These are phyloP conservation scores for Atherinosoma microstoma DNA, from an alignment of 2,797 vertebrate genomes.

Conservation along the genomic window DNA sequence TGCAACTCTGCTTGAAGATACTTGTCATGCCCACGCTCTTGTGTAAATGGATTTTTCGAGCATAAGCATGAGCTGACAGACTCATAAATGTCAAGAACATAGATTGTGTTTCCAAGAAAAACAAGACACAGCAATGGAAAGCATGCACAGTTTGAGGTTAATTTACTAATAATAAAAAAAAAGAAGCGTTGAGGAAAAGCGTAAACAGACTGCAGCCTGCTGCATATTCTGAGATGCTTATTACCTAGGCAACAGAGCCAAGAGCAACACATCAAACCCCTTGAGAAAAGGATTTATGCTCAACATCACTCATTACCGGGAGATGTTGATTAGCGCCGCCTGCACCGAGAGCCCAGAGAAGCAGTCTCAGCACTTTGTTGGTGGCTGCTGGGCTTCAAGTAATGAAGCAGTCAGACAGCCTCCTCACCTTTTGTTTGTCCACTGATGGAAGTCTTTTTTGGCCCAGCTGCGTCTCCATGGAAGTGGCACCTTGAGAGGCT, in stretches of 20 bases:
- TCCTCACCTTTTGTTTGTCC: slow-evolving; percentile 84
- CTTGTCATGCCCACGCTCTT: too few relatives aligned
- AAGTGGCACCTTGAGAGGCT: slow-evolving; percentile 91
- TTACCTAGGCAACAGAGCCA: slow-evolving; percentile 87
- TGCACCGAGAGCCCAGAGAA: slow-evolving; percentile 60
- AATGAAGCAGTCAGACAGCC: slow-evolving; percentile 88
- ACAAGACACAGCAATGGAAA: slow-evolving; percentile 33
- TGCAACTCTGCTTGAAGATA: neutral
- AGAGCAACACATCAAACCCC: slow-evolving; percentile 84
- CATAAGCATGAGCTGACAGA: slow-evolving; percentile 8
- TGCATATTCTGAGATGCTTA: slow-evolving; percentile 71
- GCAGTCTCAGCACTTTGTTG: slow-evolving; percentile 76
- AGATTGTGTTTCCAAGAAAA: slow-evolving; percentile 18
- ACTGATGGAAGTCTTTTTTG: slow-evolving; percentile 93
- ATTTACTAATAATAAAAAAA: neutral
- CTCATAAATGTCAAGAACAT: slow-evolving; percentile 19
- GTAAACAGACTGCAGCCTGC: slow-evolving; percentile 25
- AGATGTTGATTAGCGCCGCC: slow-evolving; percentile 85
- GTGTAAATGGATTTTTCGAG: too few relatives aligned
- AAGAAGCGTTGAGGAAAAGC: slow-evolving; percentile 18
- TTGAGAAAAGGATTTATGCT: slow-evolving; percentile 84
- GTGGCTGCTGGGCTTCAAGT: slow-evolving; percentile 89
- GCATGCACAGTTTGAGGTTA: slow-evolving; percentile 9
- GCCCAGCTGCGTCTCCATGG: slow-evolving; percentile 95
- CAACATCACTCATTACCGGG: slow-evolving; percentile 92